Percentiles rank a stretch among this genome's conserved stretches.
phyloP scores from a whole-genome alignment of 2,888 invertebrate genomes.

The Hypsopygia costalis region DNA sequence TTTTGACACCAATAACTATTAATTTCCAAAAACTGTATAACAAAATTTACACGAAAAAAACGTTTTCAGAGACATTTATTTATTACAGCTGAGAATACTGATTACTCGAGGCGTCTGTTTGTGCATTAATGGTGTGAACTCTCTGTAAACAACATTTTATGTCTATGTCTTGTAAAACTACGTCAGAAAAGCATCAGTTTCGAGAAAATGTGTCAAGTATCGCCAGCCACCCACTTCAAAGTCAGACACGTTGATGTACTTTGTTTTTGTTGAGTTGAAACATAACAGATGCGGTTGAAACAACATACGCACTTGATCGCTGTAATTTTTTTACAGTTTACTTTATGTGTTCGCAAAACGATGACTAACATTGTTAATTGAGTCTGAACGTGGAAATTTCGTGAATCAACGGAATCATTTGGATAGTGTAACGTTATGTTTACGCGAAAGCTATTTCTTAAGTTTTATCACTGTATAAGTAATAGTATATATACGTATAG shows the following conservation, averaged over 20 bases:
- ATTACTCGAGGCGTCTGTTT: no score
- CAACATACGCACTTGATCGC: not conserved
- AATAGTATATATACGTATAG: no score
- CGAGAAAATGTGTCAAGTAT: slow-evolving; percentile 4
- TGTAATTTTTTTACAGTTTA: not conserved
- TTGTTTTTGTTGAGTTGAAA: slow-evolving; percentile 7
- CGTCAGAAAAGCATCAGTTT: not conserved
- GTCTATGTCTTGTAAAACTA: not conserved
- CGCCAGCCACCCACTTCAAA: slow-evolving; percentile 9
- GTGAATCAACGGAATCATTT: not conserved
- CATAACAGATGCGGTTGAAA: slow-evolving; percentile 3
- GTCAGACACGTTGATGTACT: not conserved
- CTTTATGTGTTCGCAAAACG: not conserved
- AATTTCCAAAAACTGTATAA: no score
- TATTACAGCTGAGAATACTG: no score
- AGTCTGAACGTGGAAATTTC: not conserved
- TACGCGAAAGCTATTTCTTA: no score
- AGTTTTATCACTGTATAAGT: no score
- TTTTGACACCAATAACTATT: no score
- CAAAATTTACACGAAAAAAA: no score
- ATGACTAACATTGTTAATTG: not conserved
- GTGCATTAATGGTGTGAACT: no score
- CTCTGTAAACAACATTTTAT: not conserved
- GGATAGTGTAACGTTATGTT: no score
- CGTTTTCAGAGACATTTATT: no score